Conservation (phyloP, 1,140 invertebrate species). For the Drosophila pachea region DNA sequence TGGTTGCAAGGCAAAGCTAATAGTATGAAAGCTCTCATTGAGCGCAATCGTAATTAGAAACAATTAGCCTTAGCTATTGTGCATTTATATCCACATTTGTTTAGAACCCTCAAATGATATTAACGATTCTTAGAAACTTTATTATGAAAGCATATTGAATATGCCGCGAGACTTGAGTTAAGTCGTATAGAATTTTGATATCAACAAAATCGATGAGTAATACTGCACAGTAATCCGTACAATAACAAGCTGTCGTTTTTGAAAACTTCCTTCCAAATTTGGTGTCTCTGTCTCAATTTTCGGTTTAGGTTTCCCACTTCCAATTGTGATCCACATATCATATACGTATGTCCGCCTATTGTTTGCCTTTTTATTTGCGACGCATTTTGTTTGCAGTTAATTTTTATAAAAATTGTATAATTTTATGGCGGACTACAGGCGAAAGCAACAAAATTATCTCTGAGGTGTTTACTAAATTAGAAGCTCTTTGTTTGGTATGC, state of each 20-base stretch:
- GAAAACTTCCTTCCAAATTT: no score
- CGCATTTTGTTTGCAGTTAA: slow-evolving; percentile 27
- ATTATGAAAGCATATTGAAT: no score
- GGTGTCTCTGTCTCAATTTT: no score
- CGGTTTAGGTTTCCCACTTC: background rate
- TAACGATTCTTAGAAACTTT: background rate
- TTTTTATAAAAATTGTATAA: slow-evolving; percentile 3
- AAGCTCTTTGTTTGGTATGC: slow-evolving; percentile 16
- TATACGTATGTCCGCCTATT: background rate
- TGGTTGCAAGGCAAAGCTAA: slow-evolving; percentile 7
- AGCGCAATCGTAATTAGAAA: slow-evolving; percentile 13
- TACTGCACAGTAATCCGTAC: no score
- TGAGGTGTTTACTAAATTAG: slow-evolving; percentile 17
- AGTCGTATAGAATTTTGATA: no score
- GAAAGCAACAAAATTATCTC: slow-evolving; percentile 24
- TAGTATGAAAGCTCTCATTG: slow-evolving; percentile 8
- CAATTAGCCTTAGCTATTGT: background rate
- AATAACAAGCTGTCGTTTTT: no score
- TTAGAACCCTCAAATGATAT: background rate
- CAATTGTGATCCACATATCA: slow-evolving; percentile 13
- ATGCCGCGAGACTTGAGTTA: no score
- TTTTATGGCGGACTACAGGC: slow-evolving; percentile 7
- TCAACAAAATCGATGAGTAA: no score
- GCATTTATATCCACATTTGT: background rate
- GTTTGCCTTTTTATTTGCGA: slow-evolving; percentile 8